Conservation (phyloP, 2,888 invertebrate genomes). For the Ectemnius cavifrons region DNA sequence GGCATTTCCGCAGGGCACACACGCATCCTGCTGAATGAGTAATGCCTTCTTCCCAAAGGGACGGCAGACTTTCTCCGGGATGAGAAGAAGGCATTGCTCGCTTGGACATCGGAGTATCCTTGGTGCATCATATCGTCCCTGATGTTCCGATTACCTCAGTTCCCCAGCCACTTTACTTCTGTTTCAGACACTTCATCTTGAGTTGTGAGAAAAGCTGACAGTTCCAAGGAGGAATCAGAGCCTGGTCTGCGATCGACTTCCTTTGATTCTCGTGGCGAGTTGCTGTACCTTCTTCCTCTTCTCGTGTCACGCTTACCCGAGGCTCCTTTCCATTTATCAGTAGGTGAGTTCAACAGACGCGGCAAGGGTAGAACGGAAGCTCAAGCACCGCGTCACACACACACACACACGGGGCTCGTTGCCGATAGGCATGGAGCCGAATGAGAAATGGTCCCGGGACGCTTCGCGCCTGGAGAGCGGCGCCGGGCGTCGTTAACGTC, state of each 20-base stretch:
- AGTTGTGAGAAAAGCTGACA: too few species aligned
- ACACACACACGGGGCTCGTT: not conserved
- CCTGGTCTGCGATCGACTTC: not conserved
- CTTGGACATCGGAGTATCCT: too few species aligned
- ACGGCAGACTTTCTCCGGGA: too few species aligned
- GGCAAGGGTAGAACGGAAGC: not conserved
- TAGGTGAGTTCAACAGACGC: constrained; percentile 5
- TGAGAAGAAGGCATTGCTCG: too few species aligned
- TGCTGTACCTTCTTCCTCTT: not conserved
- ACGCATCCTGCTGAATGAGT: too few species aligned
- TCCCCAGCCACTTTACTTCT: not conserved
- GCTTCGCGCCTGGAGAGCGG: constrained; percentile 1
- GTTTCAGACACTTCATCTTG: not conserved
- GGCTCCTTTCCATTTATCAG: not conserved
- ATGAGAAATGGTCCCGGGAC: constrained; percentile 3
- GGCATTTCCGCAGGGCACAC: too few species aligned
- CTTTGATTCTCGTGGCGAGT: not conserved
- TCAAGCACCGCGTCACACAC: too few species aligned
- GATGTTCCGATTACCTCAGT: too few species aligned
- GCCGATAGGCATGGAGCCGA: too few species aligned
- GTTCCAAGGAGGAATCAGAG: not conserved
- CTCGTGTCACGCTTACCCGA: not conserved
- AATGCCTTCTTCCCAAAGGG: too few species aligned
- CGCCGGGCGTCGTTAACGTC: too few species aligned
- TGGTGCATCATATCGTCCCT: too few species aligned